Evolutionary conservation across 2,888 invertebrate genomes (phyloP).

Genomic region (Drosophila ezoana): DNA sequence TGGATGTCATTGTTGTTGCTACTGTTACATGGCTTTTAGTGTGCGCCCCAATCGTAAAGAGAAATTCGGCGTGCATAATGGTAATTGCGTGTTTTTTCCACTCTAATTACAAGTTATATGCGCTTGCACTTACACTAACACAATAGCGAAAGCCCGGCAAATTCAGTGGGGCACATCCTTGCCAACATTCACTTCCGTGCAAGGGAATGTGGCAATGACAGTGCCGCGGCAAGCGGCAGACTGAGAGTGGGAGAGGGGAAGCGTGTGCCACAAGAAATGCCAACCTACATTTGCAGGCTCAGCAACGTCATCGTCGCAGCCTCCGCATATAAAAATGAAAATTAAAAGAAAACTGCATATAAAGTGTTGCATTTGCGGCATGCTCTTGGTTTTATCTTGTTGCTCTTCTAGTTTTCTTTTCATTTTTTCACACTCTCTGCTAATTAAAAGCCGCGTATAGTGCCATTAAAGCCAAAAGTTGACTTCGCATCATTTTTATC

Average conservation of each 20-base stretch:
- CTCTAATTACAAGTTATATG: constrained; percentile 76
- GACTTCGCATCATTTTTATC: constrained; percentile 42
- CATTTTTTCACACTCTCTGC: constrained; percentile 51
- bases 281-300: constrained; percentile 70
- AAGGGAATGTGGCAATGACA: constrained; percentile 3
- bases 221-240: constrained; percentile 17
- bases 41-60: constrained; percentile 62
- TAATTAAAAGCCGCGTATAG: constrained; percentile 74
- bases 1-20: constrained; percentile 22
- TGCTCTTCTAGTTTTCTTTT: constrained; percentile 26
- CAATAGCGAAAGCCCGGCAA: constrained; percentile 32
- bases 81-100: constrained; percentile 78
- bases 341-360: constrained; percentile 77
- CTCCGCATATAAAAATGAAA: constrained; percentile 72
- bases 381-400: constrained; percentile 33
- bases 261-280: constrained; percentile 63
- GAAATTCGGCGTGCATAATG: constrained; percentile 78
- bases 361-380: constrained; percentile 76
- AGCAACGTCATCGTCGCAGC: constrained; percentile 37
- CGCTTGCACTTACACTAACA: constrained; percentile 43
- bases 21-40: constrained; percentile 49
- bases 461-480: constrained; percentile 79
- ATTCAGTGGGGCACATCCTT: constrained; percentile 41
- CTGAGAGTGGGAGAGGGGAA: too few relatives aligned
- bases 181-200: constrained; percentile 34